A percentile compares a stretch with the other conserved stretches of the same genome.
phyloP scores from a whole-genome alignment of 2,888 invertebrate genomes.

The Pinctada fucata region DNA sequence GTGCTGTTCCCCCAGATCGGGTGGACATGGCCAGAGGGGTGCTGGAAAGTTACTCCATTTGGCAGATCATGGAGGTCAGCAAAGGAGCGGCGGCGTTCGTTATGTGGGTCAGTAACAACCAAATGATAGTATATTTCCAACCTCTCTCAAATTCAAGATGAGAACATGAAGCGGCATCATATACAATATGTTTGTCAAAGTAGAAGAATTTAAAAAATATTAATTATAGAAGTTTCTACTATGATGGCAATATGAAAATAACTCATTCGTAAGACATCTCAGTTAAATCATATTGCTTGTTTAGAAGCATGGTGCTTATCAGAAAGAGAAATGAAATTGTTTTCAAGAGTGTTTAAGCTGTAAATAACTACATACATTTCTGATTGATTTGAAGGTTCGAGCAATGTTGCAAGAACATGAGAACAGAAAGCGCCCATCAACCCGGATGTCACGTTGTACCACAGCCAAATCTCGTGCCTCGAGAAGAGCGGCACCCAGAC shows the following conservation, averaged over 20 bases:
- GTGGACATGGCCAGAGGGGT: slow-evolving; percentile 20
- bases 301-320: too few species aligned
- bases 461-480: slow-evolving; percentile 20
- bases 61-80: slow-evolving; percentile 36
- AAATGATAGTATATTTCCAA: not conserved
- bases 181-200: too few species aligned
- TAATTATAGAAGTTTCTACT: too few species aligned
- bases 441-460: not conserved
- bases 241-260: too few species aligned
- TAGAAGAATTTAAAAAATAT: too few species aligned
- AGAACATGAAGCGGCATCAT: too few species aligned
- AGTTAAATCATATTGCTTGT: not conserved
- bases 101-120: slow-evolving; percentile 27
- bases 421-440: slow-evolving; percentile 11
- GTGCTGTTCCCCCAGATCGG: not conserved
- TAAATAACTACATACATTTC: too few species aligned
- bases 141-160: too few species aligned
- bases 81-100: slow-evolving; percentile 33
- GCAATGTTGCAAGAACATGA: slow-evolving; percentile 21
- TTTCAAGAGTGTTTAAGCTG: too few species aligned
- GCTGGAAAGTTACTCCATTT: slow-evolving; percentile 23
- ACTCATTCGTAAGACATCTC: not conserved
- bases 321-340: too few species aligned
- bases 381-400: slow-evolving; percentile 16
- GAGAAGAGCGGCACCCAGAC: slow-evolving; percentile 20